A percentile compares a stretch with the other conserved stretches of the same genome.
phyloP scores from a whole-genome alignment of 2,797 vertebrate genomes.

The Thalassophryne amazonica region DNA sequence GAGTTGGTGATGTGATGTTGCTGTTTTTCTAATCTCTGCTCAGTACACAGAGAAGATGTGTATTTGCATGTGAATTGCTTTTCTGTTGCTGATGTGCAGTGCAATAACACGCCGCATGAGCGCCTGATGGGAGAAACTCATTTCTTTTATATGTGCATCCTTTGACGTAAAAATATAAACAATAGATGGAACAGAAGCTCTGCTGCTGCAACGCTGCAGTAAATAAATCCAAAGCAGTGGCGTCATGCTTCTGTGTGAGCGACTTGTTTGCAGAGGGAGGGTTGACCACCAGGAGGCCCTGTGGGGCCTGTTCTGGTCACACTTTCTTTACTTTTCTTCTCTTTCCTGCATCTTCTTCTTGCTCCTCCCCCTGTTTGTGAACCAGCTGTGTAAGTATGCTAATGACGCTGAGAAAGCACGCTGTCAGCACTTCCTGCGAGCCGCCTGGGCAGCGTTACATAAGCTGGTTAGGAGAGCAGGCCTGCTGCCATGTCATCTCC shows the following conservation, averaged over 20 bases:
- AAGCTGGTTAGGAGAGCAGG: slow-evolving; percentile 70
- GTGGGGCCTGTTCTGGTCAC: slow-evolving; percentile 21
- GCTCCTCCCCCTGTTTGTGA: slow-evolving; percentile 45
- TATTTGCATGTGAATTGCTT: slow-evolving; percentile 73
- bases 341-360: slow-evolving; percentile 23
- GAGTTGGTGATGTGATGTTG: slow-evolving; percentile 53
- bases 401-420: slow-evolving; percentile 73
- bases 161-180: slow-evolving; percentile 35
- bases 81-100: slow-evolving; percentile 56
- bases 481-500: slow-evolving; percentile 63
- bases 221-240: too few species aligned
- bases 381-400: slow-evolving; percentile 72
- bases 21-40: slow-evolving; percentile 57
- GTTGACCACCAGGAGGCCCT: slow-evolving; percentile 39
- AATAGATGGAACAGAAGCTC: slow-evolving; percentile 17
- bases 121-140: slow-evolving; percentile 18
- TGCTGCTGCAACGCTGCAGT: slow-evolving; percentile 46
- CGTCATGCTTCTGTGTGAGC: too few species aligned
- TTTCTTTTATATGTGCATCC: slow-evolving; percentile 28
- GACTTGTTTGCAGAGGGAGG: slow-evolving; percentile 15
- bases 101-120: slow-evolving; percentile 39
- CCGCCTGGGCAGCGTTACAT: slow-evolving; percentile 69
- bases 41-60: slow-evolving; percentile 36
- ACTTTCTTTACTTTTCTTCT: slow-evolving; percentile 26
- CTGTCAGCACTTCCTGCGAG: slow-evolving; percentile 75